Percentiles rank a stretch among this genome's conserved stretches.
Evolutionary conservation across 2,888 invertebrate species (phyloP).

Genomic region (Limnephilus marmoratus): DNA sequence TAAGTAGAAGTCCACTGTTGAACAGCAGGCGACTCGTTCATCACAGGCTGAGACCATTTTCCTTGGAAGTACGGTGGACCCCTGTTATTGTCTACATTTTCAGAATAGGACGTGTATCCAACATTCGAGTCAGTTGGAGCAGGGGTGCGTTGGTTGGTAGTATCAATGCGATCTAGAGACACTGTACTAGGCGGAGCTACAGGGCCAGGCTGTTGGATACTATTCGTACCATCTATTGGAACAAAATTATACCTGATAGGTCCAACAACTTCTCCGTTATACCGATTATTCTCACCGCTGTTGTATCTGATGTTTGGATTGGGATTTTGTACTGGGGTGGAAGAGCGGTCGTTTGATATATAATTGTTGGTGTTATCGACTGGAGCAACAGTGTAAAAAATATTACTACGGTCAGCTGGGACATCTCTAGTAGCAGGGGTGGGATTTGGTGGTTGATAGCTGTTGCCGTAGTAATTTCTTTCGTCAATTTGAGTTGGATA

Average conservation of each 20-base stretch:
- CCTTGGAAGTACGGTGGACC: not conserved
- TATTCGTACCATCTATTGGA: not conserved
- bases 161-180: not conserved
- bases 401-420: not conserved
- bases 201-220: not conserved
- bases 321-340: not conserved
- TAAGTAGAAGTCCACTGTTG: not conserved
- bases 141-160: not conserved
- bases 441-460: not conserved
- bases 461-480: not conserved
- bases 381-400: not conserved
- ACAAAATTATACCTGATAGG: not conserved
- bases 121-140: not conserved
- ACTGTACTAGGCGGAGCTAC: not conserved
- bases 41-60: not conserved
- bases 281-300: not conserved
- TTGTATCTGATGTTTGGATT: not conserved
- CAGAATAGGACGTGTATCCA: not conserved
- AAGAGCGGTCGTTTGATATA: no score
- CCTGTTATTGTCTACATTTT: not conserved
- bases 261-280: not conserved
- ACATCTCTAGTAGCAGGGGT: not conserved
- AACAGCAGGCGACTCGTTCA: not conserved
- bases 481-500: not conserved
- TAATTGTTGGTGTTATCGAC: not conserved